Conservation (phyloP, 2,113 vertebrate species). For the Scatophagus argus region DNA sequence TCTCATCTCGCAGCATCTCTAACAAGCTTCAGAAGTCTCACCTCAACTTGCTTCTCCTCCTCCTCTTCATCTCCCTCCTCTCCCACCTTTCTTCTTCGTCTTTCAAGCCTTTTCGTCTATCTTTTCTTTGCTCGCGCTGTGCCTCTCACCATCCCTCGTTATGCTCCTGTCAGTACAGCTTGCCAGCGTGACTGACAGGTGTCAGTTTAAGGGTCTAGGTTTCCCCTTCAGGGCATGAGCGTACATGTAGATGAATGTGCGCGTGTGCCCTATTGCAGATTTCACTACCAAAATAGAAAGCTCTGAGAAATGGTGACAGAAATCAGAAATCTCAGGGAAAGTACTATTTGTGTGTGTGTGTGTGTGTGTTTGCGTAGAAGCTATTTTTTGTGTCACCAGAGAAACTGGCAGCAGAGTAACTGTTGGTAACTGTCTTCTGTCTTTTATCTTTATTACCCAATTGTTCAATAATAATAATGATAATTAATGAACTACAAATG, state of each 20-base stretch:
- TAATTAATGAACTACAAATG: not conserved
- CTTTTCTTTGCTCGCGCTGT: conserved; percentile 43
- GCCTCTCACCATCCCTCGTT: conserved; percentile 59
- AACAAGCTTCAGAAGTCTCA: conserved; percentile 78
- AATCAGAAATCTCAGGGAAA: conserved; percentile 36
- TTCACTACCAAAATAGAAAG: conserved; percentile 63
- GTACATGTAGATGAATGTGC: conserved; percentile 37
- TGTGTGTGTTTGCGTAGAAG: not conserved
- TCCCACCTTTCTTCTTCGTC: conserved; percentile 64
- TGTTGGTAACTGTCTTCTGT: conserved; percentile 12
- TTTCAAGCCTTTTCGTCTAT: conserved; percentile 56
- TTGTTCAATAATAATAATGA: not conserved
- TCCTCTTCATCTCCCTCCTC: conserved; percentile 57
- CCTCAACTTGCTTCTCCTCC: conserved; percentile 66
- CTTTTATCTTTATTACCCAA: not conserved
- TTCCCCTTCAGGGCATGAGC: conserved; percentile 54
- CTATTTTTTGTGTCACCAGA: conserved; percentile 11
- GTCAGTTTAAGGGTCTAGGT: conserved; percentile 70
- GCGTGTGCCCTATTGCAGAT: conserved; percentile 22
- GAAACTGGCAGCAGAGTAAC: conserved; percentile 2
- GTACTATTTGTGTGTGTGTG: conserved; percentile 29
- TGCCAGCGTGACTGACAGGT: conserved; percentile 77
- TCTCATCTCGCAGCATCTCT: conserved; percentile 70
- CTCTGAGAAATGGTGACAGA: conserved; percentile 47
- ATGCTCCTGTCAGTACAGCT: conserved; percentile 64